A percentile compares a stretch with the other conserved stretches of the same genome.
phyloP scores from a whole-genome alignment of 2,797 vertebrate genomes.

The Pogoniulus pusillus region DNA sequence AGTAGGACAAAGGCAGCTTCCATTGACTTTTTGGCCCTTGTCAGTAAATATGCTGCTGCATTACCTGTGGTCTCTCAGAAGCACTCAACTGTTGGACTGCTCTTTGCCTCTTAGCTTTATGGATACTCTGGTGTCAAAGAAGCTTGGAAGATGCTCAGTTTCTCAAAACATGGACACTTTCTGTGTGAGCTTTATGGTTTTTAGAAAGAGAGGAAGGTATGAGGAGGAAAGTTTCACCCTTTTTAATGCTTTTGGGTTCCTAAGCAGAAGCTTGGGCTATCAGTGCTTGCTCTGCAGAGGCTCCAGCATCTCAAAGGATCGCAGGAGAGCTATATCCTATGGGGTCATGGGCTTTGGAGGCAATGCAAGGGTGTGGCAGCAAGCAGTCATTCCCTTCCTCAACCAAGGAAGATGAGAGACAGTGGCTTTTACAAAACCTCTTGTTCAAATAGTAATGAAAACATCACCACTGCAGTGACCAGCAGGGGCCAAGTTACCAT shows the following conservation, averaged over 20 bases:
- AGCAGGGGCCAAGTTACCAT: not conserved
- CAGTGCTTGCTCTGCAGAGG: not conserved
- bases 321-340: rapidly evolving
- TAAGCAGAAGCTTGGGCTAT: not conserved
- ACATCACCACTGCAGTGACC: not conserved
- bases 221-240: not conserved
- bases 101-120: not conserved
- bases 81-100: not conserved
- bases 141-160: not conserved
- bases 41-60: not conserved
- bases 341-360: rapidly evolving
- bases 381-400: not conserved
- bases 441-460: not conserved
- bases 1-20: not conserved
- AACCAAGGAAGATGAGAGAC: not conserved
- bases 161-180: not conserved
- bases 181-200: not conserved
- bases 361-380: not conserved
- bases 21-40: not conserved
- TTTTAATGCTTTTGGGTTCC: not conserved
- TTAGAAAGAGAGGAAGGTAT: not conserved
- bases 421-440: not conserved
- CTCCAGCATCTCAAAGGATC: rapidly evolving
- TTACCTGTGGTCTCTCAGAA: not conserved
- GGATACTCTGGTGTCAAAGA: not conserved